Conservation (phyloP, 1,140 invertebrate species). For the Magallana ariakensis region DNA sequence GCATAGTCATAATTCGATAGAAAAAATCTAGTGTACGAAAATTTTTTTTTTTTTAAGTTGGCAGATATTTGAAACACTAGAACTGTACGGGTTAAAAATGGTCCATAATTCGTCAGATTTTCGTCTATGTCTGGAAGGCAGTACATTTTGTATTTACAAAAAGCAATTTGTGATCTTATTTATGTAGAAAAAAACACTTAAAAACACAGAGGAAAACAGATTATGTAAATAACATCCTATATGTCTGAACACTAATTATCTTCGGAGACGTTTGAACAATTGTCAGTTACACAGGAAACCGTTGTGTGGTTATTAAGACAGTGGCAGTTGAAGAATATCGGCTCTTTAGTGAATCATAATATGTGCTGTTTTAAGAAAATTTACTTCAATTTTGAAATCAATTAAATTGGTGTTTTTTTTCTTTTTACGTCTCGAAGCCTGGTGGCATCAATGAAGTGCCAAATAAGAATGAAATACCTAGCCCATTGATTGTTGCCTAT, state of each 20-base stretch:
- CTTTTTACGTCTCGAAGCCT: background rate
- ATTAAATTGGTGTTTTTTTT: background rate
- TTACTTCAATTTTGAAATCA: background rate
- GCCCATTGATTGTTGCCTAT: background rate
- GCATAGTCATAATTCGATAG: background rate
- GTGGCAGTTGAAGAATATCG: background rate
- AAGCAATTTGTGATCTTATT: background rate
- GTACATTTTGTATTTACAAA: background rate
- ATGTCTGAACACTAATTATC: slow-evolving; percentile 18
- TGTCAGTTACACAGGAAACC: background rate
- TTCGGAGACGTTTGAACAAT: slow-evolving; percentile 7
- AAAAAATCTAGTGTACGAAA: background rate
- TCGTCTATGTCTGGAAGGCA: background rate
- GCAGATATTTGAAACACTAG: slow-evolving; percentile 15
- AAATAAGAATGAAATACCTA: background rate
- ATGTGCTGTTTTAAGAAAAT: background rate
- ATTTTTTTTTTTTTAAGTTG: too few relatives aligned
- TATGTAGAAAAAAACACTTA: background rate
- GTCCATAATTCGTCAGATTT: too few relatives aligned
- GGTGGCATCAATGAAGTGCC: background rate
- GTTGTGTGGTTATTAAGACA: background rate
- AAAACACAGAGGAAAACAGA: background rate
- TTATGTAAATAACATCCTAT: slow-evolving; percentile 28
- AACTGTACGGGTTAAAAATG: background rate
- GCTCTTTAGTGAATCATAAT: background rate